Evolutionary conservation across 2,888 invertebrate genomes (phyloP).

Genomic region (Strigamia crassipes): DNA sequence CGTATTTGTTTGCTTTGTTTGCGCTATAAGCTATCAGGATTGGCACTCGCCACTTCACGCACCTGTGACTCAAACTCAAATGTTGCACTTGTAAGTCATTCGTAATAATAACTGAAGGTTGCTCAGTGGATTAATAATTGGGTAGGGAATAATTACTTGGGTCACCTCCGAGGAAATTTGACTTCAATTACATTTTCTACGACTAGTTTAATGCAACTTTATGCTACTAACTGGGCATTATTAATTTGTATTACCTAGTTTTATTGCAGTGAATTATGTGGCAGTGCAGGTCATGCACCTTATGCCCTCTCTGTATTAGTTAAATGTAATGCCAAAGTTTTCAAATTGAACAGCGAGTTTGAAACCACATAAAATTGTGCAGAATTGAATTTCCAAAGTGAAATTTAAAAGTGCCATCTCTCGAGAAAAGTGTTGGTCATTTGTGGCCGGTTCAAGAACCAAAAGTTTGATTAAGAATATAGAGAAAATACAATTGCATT

Average conservation of each 20-base stretch:
- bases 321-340: not conserved
- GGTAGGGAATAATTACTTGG: conserved; percentile 30
- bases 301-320: not conserved
- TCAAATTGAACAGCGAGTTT: not conserved
- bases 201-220: not conserved
- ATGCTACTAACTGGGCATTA: conserved; percentile 5
- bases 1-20: not conserved
- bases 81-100: not conserved
- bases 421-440: conserved; percentile 29
- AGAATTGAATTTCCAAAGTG: not conserved
- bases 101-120: conserved; percentile 21
- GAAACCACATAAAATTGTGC: not conserved
- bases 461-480: conserved; percentile 41
- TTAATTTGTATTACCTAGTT: conserved; percentile 17
- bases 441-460: conserved; percentile 22
- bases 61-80: conserved; percentile 11
- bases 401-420: conserved; percentile 4
- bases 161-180: not conserved
- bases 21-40: not conserved
- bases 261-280: not conserved
- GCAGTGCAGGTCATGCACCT: not conserved
- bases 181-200: not conserved
- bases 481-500: conserved; percentile 36
- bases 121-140: not conserved
- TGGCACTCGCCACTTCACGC: not conserved